Evolutionary conservation across 2,888 invertebrate genomes (phyloP).

Genomic region (Drosophila setosimentum): DNA sequence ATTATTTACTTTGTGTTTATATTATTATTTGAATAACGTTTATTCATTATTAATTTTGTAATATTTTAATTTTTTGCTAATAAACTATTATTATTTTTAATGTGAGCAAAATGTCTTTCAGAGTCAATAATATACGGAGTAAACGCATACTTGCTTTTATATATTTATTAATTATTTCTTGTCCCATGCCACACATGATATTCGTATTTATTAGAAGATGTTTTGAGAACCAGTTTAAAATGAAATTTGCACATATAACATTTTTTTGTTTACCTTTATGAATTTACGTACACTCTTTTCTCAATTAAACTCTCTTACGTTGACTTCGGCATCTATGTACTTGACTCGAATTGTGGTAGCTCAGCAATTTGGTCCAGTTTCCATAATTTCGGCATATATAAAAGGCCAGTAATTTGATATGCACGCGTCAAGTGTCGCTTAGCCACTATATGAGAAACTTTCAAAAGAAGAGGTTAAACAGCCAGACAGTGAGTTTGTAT

Average conservation of each 20-base stretch:
- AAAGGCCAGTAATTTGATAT: constrained; percentile 27
- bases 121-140: neutral
- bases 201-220: neutral
- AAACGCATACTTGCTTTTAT: neutral
- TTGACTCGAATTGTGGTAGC: neutral
- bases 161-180: neutral
- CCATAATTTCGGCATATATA: neutral
- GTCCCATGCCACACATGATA: neutral
- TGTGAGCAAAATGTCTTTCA: neutral
- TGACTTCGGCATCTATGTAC: neutral
- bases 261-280: neutral
- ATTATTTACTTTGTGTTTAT: neutral
- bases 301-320: neutral
- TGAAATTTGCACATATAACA: neutral
- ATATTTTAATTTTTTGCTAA: neutral
- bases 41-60: neutral
- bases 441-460: constrained; percentile 29
- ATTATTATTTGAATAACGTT: neutral
- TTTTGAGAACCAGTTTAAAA: neutral
- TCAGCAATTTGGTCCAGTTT: constrained; percentile 5
- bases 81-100: neutral
- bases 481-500: constrained; percentile 28
- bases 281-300: neutral
- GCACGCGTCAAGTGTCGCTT: constrained; percentile 5
- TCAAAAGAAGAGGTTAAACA: constrained; percentile 2